Conservation (phyloP, 1,140 invertebrate species). For the Patella vulgata region DNA sequence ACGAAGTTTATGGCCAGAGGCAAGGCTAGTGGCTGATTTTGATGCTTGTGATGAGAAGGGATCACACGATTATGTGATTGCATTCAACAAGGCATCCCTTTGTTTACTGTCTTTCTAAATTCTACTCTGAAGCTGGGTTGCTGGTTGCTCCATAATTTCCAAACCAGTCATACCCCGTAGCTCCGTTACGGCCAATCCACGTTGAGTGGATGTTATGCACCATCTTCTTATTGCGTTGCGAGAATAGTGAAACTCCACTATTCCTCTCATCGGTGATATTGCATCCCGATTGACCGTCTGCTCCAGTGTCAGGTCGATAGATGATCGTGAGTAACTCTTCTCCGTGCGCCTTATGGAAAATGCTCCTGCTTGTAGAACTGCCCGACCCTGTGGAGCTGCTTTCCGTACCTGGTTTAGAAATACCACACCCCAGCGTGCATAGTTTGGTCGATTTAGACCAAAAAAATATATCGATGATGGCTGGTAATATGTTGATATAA, state of each 20-base stretch:
- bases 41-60: slow-evolving; percentile 4
- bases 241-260: too few species aligned
- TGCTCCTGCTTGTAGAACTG: slow-evolving; percentile 18
- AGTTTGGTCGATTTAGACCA: too few species aligned
- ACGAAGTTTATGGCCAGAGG: not conserved
- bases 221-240: too few species aligned
- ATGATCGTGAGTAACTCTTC: slow-evolving; percentile 18
- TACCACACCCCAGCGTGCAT: too few species aligned
- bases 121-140: slow-evolving; percentile 7
- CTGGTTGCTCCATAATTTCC: not conserved
- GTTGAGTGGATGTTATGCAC: too few species aligned
- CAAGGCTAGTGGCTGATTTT: not conserved
- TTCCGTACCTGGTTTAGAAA: too few species aligned
- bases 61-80: slow-evolving; percentile 6
- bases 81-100: slow-evolving; percentile 3
- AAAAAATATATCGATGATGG: too few species aligned
- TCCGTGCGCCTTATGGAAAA: slow-evolving; percentile 26
- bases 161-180: slow-evolving; percentile 3
- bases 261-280: slow-evolving; percentile 20
- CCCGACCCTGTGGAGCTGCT: not conserved
- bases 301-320: slow-evolving; percentile 36
- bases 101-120: slow-evolving; percentile 3
- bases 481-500: too few species aligned
- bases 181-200: not conserved
- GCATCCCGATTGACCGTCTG: slow-evolving; percentile 38